Evolutionary conservation across 2,888 invertebrate genomes (phyloP).

Genomic region (Tenthredo mesomela): DNA sequence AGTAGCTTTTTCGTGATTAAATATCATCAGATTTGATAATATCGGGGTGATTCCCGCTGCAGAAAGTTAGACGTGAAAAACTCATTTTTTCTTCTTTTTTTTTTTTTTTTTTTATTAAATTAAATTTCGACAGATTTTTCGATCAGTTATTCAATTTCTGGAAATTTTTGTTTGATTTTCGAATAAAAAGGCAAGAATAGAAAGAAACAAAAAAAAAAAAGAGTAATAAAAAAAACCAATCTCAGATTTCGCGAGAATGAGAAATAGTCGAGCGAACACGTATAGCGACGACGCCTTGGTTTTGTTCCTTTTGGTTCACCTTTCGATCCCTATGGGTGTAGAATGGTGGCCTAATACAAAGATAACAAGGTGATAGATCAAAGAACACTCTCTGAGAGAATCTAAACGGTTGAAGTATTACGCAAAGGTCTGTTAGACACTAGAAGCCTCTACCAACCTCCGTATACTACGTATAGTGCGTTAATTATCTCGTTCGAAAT

Average conservation of each 20-base stretch:
- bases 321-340: background rate
- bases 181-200: background rate
- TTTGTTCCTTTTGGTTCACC: background rate
- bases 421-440: background rate
- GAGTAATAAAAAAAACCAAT: background rate
- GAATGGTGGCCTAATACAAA: background rate
- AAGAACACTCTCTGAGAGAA: slow-evolving; percentile 13
- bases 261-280: background rate
- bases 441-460: background rate
- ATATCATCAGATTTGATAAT: slow-evolving; percentile 4
- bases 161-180: background rate
- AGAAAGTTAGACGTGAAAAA: too few relatives aligned
- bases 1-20: background rate
- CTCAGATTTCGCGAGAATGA: background rate
- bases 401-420: slow-evolving; percentile 9
- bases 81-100: background rate
- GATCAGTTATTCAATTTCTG: background rate
- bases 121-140: background rate
- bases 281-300: background rate
- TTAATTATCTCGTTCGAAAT: background rate
- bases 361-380: slow-evolving; percentile 27
- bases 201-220: too few relatives aligned
- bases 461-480: background rate
- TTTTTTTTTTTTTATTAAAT: background rate
- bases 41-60: background rate